Evolutionary conservation across 2,113 vertebrate species (phyloP).

Genomic region (Heloderma charlesbogerti): DNA sequence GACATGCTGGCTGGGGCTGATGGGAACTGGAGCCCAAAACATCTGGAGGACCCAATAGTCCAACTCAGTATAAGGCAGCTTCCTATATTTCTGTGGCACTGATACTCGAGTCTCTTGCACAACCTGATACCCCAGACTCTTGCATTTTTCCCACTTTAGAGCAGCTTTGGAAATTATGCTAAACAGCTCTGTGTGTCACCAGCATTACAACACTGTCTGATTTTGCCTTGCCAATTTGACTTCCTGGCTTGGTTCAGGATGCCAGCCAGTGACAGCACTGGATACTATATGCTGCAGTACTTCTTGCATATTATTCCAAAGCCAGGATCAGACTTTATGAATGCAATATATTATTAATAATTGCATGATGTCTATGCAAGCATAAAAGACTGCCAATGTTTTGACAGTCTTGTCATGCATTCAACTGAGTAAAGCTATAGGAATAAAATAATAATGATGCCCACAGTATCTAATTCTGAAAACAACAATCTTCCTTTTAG

Average conservation of each 20-base stretch:
- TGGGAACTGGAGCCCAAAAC: no score
- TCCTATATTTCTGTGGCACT: not conserved
- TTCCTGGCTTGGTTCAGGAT: not conserved
- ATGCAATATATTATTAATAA: slow-evolving; percentile 14
- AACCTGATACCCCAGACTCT: not conserved
- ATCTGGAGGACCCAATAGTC: no score
- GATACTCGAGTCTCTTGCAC: not conserved
- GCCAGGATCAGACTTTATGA: not conserved
- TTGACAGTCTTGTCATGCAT: slow-evolving; percentile 12
- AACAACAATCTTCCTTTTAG: slow-evolving; percentile 28
- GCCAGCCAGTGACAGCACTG: not conserved
- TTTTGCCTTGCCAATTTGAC: not conserved
- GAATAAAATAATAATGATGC: slow-evolving; percentile 18
- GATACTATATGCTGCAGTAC: not conserved
- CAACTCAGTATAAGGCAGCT: not conserved
- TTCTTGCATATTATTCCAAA: not conserved
- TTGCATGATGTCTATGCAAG: not conserved
- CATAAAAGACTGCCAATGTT: slow-evolving; percentile 2
- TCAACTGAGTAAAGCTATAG: slow-evolving; percentile 11
- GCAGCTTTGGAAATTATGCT: not conserved
- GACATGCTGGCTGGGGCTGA: no score
- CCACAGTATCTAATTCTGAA: slow-evolving; percentile 25
- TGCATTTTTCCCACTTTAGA: not conserved
- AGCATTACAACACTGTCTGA: not conserved
- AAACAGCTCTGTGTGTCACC: not conserved